A percentile compares a stretch with the other conserved stretches of the same genome.
Conservation (phyloP, 2,888 invertebrate genomes). For the Hypolimnas misippus region DNA sequence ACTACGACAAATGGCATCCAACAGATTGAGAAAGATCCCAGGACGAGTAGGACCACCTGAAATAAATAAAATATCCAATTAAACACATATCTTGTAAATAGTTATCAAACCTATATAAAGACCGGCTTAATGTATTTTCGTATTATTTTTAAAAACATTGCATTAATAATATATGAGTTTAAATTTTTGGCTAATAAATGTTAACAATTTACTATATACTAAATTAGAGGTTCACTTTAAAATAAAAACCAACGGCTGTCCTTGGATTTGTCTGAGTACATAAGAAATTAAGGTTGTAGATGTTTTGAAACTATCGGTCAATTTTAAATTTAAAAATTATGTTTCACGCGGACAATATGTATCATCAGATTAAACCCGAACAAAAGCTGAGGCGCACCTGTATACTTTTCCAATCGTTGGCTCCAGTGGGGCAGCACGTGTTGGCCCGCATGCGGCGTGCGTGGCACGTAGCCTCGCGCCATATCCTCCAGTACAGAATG, state of each 20-base stretch:
- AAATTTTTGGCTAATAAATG: too few species aligned
- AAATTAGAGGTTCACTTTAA: too few species aligned
- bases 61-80: conserved; percentile 46
- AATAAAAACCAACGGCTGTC: too few species aligned
- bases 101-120: not conserved
- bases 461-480: conserved; percentile 90
- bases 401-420: conserved; percentile 89
- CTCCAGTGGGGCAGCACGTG: conserved; percentile 82
- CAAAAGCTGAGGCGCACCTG: conserved; percentile 81
- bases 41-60: conserved; percentile 90
- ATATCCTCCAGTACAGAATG: conserved; percentile 90
- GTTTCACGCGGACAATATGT: not conserved
- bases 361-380: not conserved
- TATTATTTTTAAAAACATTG: too few species aligned
- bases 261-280: too few species aligned
- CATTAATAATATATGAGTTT: too few species aligned
- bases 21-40: conserved; percentile 91
- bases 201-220: too few species aligned
- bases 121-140: too few species aligned
- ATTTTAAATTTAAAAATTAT: not conserved
- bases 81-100: not conserved
- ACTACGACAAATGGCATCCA: conserved; percentile 92
- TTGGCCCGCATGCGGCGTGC: conserved; percentile 86
- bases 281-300: too few species aligned
- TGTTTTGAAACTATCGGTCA: too few species aligned